These are phyloP conservation scores for Coturnix japonica DNA, from an alignment of 2,113 vertebrate species.

Conservation along the genomic window DNA sequence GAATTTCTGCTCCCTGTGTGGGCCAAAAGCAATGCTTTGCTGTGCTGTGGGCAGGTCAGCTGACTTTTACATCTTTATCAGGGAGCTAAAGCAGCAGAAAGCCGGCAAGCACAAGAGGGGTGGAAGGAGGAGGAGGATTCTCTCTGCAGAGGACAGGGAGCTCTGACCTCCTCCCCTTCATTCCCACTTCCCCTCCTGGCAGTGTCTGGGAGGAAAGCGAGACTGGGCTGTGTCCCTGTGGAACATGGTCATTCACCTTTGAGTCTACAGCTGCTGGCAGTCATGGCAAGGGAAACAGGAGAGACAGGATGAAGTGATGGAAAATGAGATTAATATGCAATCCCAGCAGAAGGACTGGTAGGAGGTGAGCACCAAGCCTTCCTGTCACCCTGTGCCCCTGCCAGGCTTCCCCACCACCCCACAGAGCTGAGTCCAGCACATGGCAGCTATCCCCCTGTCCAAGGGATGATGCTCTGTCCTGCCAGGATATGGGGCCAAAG, in stretches of 20 bases:
- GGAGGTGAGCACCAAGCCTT: neutral
- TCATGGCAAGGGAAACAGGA: constrained; percentile 32
- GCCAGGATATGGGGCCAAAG: neutral
- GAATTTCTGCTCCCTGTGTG: constrained; percentile 50
- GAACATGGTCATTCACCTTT: constrained; percentile 39
- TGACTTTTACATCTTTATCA: constrained; percentile 26
- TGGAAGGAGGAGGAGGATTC: neutral
- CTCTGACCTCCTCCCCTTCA: neutral
- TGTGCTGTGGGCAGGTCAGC: constrained; percentile 6
- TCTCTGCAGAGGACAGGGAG: neutral
- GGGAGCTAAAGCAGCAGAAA: constrained; percentile 39
- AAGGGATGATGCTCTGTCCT: neutral
- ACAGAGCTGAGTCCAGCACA: neutral
- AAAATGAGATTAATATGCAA: constrained; percentile 67
- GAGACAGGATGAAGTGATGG: constrained; percentile 37
- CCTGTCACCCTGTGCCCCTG: neutral
- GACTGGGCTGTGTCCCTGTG: neutral
- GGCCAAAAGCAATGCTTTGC: constrained; percentile 62
- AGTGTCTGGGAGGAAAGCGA: neutral
- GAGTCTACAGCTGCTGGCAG: constrained; percentile 47
- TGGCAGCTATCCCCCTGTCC: fast-evolving
- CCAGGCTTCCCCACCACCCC: neutral
- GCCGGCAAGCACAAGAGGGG: neutral
- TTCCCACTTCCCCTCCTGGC: neutral
- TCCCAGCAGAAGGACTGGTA: neutral